These are phyloP conservation scores for Sebastes iracundus DNA, from an alignment of 2,797 vertebrate genomes.

Conservation along the genomic window DNA sequence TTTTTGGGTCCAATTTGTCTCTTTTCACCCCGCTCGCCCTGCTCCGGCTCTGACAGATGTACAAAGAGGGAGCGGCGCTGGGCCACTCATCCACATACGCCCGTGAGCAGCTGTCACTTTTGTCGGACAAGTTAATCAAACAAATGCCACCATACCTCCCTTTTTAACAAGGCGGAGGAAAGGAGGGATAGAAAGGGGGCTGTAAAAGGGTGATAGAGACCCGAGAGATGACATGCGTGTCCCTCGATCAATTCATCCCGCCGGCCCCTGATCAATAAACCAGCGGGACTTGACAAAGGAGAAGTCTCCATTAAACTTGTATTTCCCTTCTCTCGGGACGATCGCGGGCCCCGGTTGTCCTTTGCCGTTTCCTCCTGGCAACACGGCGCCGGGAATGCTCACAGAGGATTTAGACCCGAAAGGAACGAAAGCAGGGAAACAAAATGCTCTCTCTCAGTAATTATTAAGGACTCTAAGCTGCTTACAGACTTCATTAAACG, in stretches of 20 bases:
- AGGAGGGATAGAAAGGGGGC: slow-evolving; percentile 69
- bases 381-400: slow-evolving; percentile 46
- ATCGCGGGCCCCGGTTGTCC: slow-evolving; percentile 44
- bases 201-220: slow-evolving; percentile 72
- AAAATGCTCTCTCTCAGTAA: slow-evolving; percentile 76
- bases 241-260: slow-evolving; percentile 67
- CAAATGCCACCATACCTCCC: slow-evolving; percentile 99
- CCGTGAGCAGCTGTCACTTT: slow-evolving; percentile 99
- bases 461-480: slow-evolving; percentile 81
- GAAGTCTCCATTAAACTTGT: slow-evolving; percentile 73
- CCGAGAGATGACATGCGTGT: slow-evolving; percentile 70
- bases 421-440: slow-evolving; percentile 63
- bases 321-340: slow-evolving; percentile 59
- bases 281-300: slow-evolving; percentile 62
- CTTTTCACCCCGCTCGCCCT: slow-evolving; percentile 98
- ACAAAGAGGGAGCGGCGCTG: slow-evolving; percentile 99
- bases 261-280: slow-evolving; percentile 66
- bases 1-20: slow-evolving; percentile 99
- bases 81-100: slow-evolving; percentile 97
- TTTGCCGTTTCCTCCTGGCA: slow-evolving; percentile 56
- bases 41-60: slow-evolving; percentile 99
- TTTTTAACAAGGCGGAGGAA: slow-evolving; percentile 77
- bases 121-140: slow-evolving; percentile 99
- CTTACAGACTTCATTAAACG: slow-evolving; percentile 82
- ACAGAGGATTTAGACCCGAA: slow-evolving; percentile 61